Evolutionary conservation across 2,113 vertebrate genomes (phyloP), one percentile per base, ranked within the genome.

Genomic region (Sarotherodon lohbergeri): DNA sequence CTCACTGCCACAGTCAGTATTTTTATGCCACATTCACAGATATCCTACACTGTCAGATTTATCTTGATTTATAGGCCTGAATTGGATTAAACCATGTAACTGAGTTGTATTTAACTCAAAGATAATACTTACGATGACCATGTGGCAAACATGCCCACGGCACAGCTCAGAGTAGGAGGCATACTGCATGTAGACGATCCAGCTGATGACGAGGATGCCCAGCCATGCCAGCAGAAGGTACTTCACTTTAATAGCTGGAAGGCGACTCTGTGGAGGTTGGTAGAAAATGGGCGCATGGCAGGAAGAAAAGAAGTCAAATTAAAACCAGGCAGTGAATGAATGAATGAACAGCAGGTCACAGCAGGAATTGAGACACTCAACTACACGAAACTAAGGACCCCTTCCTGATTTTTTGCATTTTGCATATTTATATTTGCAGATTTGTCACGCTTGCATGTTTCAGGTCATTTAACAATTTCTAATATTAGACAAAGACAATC

Each of bases 171-270:
- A 97, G 91, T 99, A 99, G 36, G 98, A 98, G 0, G 98, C 97
- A 76, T 99, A 99, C 88, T 98, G 98, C 96, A 98, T 96, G 92
- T 99, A 99, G 22, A 97, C 90, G 90, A 98, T 95, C 99, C 99
- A 99, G 96, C 98, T 98, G 96, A 97, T 96, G 87, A 97, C 96
- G 32, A 98, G 96, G 92, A 99, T 90, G 82, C 97, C 97, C 95
- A 99, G 96, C 98, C 98, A 99, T 43, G 96, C 96, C 95, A 99
- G 96, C 91, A 99, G 96, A 73, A 98, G 97, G 79, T 97, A 99
- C 88, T 98, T 98, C 95, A 99, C 97, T 95, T 98, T 98, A 87
- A 99, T 96, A 52, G 98, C 97, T 0, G 98, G 98, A 48, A 99
- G 96, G 79, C 98, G 98, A 86, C 95, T 96, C 98, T 99, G 54